phyloP scores from a whole-genome alignment of 2,113 vertebrate species.

The Ptychochromis oligacanthus region DNA sequence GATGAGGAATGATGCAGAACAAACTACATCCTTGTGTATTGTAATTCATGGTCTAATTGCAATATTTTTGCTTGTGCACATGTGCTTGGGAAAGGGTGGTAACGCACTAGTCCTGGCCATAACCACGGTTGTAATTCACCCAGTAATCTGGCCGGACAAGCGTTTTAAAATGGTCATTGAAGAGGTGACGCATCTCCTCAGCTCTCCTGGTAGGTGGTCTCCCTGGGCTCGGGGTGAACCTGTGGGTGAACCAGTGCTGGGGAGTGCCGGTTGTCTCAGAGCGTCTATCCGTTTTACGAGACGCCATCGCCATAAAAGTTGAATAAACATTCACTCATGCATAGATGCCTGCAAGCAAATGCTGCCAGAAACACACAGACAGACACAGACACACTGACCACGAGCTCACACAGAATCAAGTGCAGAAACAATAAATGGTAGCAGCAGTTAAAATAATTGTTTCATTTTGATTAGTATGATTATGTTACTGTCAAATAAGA shows the following conservation, averaged over 20 bases:
- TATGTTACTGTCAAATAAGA: slow-evolving; percentile 36
- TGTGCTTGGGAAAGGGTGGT: slow-evolving; percentile 17
- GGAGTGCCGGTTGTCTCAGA: slow-evolving; percentile 25
- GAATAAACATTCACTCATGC: slow-evolving; percentile 60
- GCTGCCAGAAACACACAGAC: slow-evolving; percentile 21
- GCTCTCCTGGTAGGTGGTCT: slow-evolving; percentile 72
- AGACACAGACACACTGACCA: slow-evolving; percentile 15
- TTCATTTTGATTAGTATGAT: slow-evolving; percentile 37
- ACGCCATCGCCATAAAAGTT: slow-evolving; percentile 51
- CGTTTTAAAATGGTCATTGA: slow-evolving; percentile 29
- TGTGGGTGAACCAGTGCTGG: slow-evolving; percentile 25
- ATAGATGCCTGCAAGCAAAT: slow-evolving; percentile 25
- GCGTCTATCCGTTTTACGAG: slow-evolving; percentile 58
- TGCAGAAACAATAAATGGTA: slow-evolving; percentile 26
- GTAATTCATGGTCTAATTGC: slow-evolving; percentile 62
- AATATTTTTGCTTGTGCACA: slow-evolving; percentile 15
- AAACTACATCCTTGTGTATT: slow-evolving; percentile 50
- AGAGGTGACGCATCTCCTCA: slow-evolving; percentile 40
- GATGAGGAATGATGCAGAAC: slow-evolving; percentile 52
- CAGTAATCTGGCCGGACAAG: slow-evolving; percentile 36
- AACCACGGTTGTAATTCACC: slow-evolving; percentile 41
- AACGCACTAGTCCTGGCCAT: not conserved
- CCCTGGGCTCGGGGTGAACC: slow-evolving; percentile 23
- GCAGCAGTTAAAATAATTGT: slow-evolving; percentile 28
- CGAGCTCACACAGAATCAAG: not conserved